Percentiles rank a stretch among this genome's conserved stretches.
These are phyloP conservation scores for Heliconius hermathena DNA, from an alignment of 1,140 invertebrate species.

Conservation along the genomic window DNA sequence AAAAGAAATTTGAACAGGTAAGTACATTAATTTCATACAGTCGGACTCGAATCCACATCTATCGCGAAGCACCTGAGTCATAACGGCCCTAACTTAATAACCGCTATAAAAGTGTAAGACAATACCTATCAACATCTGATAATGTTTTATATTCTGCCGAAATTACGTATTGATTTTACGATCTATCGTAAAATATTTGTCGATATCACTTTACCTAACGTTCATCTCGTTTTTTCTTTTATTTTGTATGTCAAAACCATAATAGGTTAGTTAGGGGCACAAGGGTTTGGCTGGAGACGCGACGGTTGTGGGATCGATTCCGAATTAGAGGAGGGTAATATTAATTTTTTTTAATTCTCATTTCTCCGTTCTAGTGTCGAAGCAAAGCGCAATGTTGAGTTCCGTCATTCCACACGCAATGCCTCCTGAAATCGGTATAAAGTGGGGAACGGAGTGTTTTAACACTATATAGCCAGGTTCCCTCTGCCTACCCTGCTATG, in stretches of 20 bases:
- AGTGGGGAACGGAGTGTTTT: too few species aligned
- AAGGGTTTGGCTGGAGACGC: too few species aligned
- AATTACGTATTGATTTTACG: slow-evolving; percentile 4
- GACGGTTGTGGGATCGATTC: too few species aligned
- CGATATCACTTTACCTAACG: neutral
- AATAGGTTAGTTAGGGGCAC: neutral
- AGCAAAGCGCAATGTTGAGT: too few species aligned
- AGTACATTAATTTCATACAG: neutral
- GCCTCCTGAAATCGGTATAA: too few species aligned
- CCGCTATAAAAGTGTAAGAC: neutral
- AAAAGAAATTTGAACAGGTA: too few species aligned
- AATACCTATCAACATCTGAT: neutral
- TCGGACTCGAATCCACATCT: neutral
- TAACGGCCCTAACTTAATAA: neutral
- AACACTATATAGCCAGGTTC: too few species aligned
- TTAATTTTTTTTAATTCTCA: too few species aligned
- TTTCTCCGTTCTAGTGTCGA: too few species aligned
- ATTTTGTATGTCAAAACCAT: neutral
- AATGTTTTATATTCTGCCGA: slow-evolving; percentile 1
- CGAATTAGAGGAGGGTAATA: too few species aligned
- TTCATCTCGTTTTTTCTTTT: neutral
- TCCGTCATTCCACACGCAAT: too few species aligned
- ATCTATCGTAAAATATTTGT: slow-evolving; percentile 4
- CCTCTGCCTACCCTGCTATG: too few species aligned
- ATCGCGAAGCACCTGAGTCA: neutral